phyloP scores from a whole-genome alignment of 2,797 vertebrate genomes.

The Cossypha dichroa region DNA sequence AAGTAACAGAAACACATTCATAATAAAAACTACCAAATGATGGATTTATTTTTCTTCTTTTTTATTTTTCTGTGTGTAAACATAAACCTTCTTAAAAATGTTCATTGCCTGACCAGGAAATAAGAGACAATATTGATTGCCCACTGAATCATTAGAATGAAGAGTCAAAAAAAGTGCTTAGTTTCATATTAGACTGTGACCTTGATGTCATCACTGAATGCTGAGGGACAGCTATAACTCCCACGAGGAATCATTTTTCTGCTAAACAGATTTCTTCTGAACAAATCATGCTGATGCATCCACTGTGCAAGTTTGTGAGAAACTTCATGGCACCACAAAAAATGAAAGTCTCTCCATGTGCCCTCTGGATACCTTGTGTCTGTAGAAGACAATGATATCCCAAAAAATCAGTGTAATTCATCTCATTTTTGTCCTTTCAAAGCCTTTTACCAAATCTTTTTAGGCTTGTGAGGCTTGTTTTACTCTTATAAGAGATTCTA shows the following conservation, averaged over 20 bases:
- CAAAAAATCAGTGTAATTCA: not conserved
- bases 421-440: not conserved
- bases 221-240: not conserved
- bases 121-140: not conserved
- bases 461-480: not conserved
- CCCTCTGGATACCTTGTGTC: not conserved
- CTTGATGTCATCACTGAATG: not conserved
- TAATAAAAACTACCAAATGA: not conserved
- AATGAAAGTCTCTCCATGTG: not conserved
- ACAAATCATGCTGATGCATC: not conserved
- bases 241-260: not conserved
- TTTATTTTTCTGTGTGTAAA: not conserved
- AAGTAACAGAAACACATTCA: not conserved
- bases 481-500: not conserved
- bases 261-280: not conserved
- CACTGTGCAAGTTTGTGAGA: not conserved
- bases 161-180: not conserved
- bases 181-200: slow-evolving; percentile 12
- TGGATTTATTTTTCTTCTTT: not conserved
- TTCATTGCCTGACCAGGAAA: not conserved
- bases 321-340: not conserved
- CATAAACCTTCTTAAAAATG: not conserved
- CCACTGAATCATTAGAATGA: not conserved
- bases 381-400: not conserved
- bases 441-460: not conserved